Conservation (phyloP, 2,888 invertebrate species). For the Pegoplata infirma region DNA sequence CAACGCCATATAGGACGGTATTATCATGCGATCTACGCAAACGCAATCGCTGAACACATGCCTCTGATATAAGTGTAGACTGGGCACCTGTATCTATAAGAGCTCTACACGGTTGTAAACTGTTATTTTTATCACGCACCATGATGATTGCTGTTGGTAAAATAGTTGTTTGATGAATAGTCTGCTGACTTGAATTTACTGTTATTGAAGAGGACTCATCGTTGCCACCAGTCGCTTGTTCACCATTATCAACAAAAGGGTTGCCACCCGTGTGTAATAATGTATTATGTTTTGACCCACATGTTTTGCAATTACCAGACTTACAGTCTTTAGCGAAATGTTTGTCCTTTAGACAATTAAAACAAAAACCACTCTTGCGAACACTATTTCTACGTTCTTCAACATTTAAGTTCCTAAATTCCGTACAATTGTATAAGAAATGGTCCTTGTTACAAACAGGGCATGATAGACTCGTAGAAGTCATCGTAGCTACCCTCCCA, state of each 20-base stretch:
- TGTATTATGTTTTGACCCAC: conserved; percentile 39
- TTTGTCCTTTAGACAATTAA: conserved; percentile 41
- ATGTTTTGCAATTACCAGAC: conserved; percentile 24
- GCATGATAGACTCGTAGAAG: conserved; percentile 15
- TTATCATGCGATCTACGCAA: conserved; percentile 36
- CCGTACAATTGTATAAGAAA: conserved; percentile 33
- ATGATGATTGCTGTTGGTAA: conserved; percentile 37
- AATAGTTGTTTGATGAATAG: neutral
- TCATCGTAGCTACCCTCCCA: neutral
- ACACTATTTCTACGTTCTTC: conserved; percentile 23
- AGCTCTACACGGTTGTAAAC: conserved; percentile 40
- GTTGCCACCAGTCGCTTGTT: too few species aligned
- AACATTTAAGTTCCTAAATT: neutral
- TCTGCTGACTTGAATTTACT: conserved; percentile 6
- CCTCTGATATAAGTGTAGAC: conserved; percentile 44
- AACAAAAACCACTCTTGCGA: conserved; percentile 18
- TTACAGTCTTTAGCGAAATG: conserved; percentile 39
- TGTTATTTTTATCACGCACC: conserved; percentile 22
- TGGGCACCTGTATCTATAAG: conserved; percentile 55
- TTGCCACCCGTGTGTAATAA: conserved; percentile 23
- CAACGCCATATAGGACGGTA: conserved; percentile 46
- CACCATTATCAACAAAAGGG: neutral
- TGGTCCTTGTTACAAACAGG: conserved; percentile 20
- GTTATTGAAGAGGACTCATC: neutral
- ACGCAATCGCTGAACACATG: conserved; percentile 44